A percentile compares a stretch with the other conserved stretches of the same genome.
Conservation (phyloP, 2,797 vertebrate species). For the Enteromius mattozi region DNA sequence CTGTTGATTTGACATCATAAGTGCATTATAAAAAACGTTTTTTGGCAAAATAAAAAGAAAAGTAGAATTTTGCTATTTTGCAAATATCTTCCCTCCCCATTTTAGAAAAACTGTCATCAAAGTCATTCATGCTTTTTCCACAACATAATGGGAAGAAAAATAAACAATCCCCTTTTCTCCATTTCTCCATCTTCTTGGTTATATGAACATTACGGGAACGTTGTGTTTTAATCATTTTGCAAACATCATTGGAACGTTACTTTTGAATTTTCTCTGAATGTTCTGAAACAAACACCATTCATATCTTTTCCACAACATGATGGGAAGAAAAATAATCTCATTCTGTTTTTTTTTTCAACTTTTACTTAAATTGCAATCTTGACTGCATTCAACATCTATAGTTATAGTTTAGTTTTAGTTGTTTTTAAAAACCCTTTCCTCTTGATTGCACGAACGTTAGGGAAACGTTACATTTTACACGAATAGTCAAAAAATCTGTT, state of each 20-base stretch:
- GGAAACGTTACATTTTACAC: not conserved
- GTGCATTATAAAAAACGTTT: no score
- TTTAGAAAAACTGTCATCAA: not conserved
- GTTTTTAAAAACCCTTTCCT: not conserved
- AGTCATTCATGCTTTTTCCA: not conserved
- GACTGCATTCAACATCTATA: not conserved
- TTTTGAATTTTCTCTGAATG: not conserved
- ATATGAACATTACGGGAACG: not conserved
- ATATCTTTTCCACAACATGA: no score
- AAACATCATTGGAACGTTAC: not conserved
- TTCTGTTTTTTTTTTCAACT: no score
- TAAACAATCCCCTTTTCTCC: not conserved
- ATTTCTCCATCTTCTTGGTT: not conserved
- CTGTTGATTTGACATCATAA: no score
- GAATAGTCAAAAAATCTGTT: not conserved
- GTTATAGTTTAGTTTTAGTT: not conserved
- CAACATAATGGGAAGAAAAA: not conserved
- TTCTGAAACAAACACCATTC: not conserved
- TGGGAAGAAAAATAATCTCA: no score
- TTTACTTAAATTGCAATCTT: not conserved
- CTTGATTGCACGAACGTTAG: not conserved
- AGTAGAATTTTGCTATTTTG: not conserved
- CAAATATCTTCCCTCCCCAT: not conserved
- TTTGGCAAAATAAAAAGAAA: no score
- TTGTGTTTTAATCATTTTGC: not conserved